A percentile compares a stretch with the other conserved stretches of the same genome.
phyloP scores from a whole-genome alignment of 2,113 vertebrate species.

The Limnothrissa miodon region DNA sequence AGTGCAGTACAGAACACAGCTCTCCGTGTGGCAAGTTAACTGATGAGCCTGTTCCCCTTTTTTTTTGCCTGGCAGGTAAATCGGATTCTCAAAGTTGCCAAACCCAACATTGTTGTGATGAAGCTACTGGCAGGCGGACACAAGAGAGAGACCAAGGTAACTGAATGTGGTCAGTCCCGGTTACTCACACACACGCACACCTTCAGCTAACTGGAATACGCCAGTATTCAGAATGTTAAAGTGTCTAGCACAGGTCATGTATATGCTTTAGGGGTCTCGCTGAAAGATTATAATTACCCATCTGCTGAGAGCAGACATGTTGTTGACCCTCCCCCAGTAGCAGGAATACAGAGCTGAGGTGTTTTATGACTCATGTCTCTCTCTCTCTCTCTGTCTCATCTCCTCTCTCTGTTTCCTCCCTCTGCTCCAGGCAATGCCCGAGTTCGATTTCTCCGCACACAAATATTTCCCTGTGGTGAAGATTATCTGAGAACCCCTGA shows the following conservation, averaged over 20 bases:
- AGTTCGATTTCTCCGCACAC: slow-evolving; percentile 97
- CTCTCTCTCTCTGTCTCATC: neutral
- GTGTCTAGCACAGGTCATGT: neutral
- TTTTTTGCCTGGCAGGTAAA: slow-evolving; percentile 75
- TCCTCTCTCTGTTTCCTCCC: neutral
- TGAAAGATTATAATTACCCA: neutral
- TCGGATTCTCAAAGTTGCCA: slow-evolving; percentile 94
- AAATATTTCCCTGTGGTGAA: slow-evolving; percentile 98
- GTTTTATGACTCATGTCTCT: neutral
- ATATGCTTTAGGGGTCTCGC: neutral
- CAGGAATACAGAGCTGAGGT: neutral
- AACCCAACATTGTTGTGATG: slow-evolving; percentile 98
- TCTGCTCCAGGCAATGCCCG: slow-evolving; percentile 82
- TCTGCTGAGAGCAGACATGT: neutral
- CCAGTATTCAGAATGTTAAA: neutral
- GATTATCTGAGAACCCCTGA: slow-evolving; percentile 77
- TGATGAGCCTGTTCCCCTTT: neutral
- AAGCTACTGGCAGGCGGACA: slow-evolving; percentile 96
- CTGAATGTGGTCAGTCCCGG: neutral
- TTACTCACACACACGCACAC: neutral
- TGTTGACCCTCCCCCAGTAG: neutral
- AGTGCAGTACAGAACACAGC: neutral
- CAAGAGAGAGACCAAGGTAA: slow-evolving; percentile 97
- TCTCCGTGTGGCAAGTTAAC: neutral
- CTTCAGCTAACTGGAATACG: neutral